Evolutionary conservation across 2,797 vertebrate species (phyloP).

Genomic region (Tauraco hartlaubi): DNA sequence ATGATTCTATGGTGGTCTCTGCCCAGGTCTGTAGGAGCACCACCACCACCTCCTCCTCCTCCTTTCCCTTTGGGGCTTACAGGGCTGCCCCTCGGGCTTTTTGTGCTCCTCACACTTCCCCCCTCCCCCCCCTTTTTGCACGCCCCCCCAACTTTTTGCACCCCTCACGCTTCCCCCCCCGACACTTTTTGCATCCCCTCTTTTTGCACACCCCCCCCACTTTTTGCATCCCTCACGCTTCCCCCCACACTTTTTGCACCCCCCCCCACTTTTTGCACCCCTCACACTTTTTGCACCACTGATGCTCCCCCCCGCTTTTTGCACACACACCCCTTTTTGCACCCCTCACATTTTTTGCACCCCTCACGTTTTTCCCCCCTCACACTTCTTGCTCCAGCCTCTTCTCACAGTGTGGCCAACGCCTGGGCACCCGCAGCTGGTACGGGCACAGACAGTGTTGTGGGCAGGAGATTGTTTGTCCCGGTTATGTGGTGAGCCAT

Average conservation of each 20-base stretch:
- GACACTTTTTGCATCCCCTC: too few relatives aligned
- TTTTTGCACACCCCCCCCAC: too few relatives aligned
- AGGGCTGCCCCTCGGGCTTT: fast-evolving
- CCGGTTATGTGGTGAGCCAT: fast-evolving
- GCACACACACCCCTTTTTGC: too few relatives aligned
- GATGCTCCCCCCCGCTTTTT: too few relatives aligned
- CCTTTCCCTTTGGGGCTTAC: background rate
- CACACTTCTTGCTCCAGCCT: fast-evolving
- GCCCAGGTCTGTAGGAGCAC: background rate
- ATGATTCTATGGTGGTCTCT: background rate
- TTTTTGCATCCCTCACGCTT: fast-evolving
- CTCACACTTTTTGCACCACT: too few relatives aligned
- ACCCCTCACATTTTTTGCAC: fast-evolving
- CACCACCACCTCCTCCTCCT: background rate
- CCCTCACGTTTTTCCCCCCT: background rate
- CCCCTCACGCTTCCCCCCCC: background rate
- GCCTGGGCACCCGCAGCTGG: fast-evolving
- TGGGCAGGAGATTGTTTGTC: background rate
- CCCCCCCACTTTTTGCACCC: fast-evolving
- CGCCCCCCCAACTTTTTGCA: fast-evolving
- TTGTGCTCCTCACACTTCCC: fast-evolving
- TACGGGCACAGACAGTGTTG: background rate
- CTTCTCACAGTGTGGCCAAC: background rate
- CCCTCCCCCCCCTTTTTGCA: background rate
- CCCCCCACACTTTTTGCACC: background rate